These are phyloP conservation scores for Sinhomidia bicolor DNA, from an alignment of 2,888 invertebrate genomes.

Conservation along the genomic window DNA sequence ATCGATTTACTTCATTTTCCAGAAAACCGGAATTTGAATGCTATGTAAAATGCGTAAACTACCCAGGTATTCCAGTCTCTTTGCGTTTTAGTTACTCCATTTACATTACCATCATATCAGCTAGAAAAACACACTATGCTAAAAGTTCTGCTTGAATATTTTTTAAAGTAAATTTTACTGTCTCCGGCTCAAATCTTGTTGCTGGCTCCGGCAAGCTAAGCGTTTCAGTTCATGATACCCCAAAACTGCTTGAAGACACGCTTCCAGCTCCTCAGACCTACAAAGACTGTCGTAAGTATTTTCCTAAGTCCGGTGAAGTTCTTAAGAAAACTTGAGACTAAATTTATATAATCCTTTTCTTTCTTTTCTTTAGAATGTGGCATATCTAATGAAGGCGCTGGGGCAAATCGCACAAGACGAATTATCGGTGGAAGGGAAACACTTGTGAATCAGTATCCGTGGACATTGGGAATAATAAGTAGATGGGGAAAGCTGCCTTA, in stretches of 20 bases:
- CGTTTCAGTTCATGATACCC: constrained; percentile 37
- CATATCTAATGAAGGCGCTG: constrained; percentile 71
- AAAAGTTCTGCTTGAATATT: no score
- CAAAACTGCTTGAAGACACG: constrained; percentile 65
- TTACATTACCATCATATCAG: no score
- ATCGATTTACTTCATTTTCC: constrained; percentile 62
- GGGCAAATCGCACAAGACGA: constrained; percentile 68
- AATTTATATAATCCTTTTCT: no score
- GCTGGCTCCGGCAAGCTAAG: constrained; percentile 53
- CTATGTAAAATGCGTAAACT: constrained; percentile 77
- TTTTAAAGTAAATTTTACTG: constrained; percentile 73
- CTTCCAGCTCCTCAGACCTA: constrained; percentile 64
- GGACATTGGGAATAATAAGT: constrained; percentile 78
- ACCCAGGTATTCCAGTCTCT: constrained; percentile 68
- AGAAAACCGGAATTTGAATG: constrained; percentile 75
- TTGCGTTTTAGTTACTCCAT: no score
- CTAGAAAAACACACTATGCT: no score
- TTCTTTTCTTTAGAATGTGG: constrained; percentile 75
- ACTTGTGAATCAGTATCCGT: constrained; percentile 77
- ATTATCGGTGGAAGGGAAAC: constrained; percentile 79
- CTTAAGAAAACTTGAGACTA: no score
- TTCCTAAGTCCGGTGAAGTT: no score
- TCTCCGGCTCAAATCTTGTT: constrained; percentile 62
- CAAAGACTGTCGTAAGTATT: background rate
- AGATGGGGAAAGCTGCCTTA: constrained; percentile 84